Base-by-base conservation (phyloP, 2,113 vertebrate species). In the Alouatta palliata region DNA sequence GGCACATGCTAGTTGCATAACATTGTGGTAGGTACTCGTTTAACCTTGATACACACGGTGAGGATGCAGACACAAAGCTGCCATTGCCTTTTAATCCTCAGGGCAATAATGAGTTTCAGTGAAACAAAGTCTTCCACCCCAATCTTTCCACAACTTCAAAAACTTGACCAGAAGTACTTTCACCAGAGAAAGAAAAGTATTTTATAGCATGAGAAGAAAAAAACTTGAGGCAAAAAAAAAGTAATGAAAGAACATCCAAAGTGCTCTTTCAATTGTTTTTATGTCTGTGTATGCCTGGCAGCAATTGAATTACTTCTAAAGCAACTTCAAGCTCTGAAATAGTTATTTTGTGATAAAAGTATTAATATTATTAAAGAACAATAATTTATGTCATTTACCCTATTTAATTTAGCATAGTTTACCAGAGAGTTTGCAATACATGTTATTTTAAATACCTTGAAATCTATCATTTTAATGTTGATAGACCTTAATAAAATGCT, bases 221-320 rank as follows among this genome's bases (percentile, higher is more conserved):
- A 97, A 97, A 90, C 96, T 75, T 49, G 96, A 64, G 58, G 87
- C 77, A 83, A 47, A 73, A 85, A 85, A 68, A 80, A 93, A 91
- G 25, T 75, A 87, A 93, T 73, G 66, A 86, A 85, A 91, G 64
- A 88, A 90, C 88, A 81, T 75, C 87, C 80, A 77, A 87, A 87
- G 77, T 70, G 77, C 54, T 96, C 68, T 96, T 93, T 61, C 92
- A 88, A 90, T 94, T 92, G 68, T 71, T 83, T 88, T 87, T 66
- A 81, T 58, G 76, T 88, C 66, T 86, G 20, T 81, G 17, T 47
- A 14, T 25, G 47, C 80, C 70, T 81, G 61, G n/a, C 13, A 70
- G 75, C 66, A n/a, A 93, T n/a, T 6, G 14, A 66, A 70, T 92
- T 54, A 90, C 77, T 82, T 92, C 58, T 37, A 58, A 89, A 95